Percentiles rank a stretch among this genome's conserved stretches.
Evolutionary conservation across 2,888 invertebrate genomes (phyloP).

Genomic region (Nemotelus nigrinus): DNA sequence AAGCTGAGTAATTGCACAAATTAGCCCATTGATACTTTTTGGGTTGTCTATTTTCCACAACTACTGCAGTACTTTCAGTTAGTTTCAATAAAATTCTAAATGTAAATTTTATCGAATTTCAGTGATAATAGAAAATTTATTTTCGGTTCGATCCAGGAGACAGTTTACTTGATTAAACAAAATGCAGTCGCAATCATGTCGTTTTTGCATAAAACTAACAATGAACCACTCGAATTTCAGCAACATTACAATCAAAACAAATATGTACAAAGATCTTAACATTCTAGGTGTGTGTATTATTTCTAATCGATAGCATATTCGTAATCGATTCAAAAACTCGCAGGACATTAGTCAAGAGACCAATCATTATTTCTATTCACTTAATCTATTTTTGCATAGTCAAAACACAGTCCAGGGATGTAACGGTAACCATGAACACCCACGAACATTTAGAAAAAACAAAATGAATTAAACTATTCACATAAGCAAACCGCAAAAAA

Average conservation of each 20-base stretch:
- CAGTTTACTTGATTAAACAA: background rate
- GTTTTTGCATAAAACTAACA: no score
- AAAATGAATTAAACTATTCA: background rate
- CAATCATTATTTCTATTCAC: background rate
- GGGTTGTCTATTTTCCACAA: no score
- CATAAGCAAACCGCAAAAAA: constrained; percentile 17
- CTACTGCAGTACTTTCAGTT: no score
- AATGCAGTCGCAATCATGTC: constrained; percentile 34
- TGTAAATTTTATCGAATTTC: no score
- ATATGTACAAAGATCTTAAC: no score
- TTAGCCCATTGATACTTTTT: no score
- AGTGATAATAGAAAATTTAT: no score
- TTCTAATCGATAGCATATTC: background rate
- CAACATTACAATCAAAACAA: constrained; percentile 15
- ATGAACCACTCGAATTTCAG: background rate
- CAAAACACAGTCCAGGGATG: background rate
- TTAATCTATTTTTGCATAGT: background rate
- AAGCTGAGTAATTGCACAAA: no score
- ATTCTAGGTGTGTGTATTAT: background rate
- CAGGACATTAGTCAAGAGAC: background rate
- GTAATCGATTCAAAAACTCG: background rate
- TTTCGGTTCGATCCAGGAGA: no score
- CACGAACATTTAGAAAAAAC: constrained; percentile 39
- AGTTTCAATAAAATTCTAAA: no score
- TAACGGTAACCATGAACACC: constrained; percentile 44